These are phyloP conservation scores for Tokudaia tokunoshimensis DNA, from an alignment of 2,797 vertebrate genomes.

Conservation along the genomic window DNA sequence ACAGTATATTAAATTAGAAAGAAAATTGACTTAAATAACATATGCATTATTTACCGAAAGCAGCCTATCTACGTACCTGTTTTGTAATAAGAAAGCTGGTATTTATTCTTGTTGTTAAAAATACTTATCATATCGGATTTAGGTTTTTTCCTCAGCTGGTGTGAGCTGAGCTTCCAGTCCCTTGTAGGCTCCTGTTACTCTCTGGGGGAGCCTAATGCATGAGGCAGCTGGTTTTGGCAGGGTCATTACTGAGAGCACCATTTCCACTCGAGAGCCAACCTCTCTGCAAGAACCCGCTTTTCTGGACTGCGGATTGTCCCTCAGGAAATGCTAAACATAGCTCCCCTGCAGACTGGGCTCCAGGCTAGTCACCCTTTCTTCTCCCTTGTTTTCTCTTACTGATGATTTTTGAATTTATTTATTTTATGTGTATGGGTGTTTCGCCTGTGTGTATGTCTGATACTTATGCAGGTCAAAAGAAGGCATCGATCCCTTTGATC, in stretches of 20 bases:
- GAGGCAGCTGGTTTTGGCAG: slow-evolving; percentile 24
- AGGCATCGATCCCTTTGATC: neutral
- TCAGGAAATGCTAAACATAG: neutral
- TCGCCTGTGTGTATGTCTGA: neutral
- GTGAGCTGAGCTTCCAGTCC: neutral
- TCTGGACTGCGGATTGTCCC: neutral
- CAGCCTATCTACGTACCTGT: neutral
- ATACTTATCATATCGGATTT: neutral
- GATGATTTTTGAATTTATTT: neutral
- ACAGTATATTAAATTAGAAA: neutral
- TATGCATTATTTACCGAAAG: slow-evolving; percentile 23
- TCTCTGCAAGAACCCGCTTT: slow-evolving; percentile 21
- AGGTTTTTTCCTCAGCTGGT: neutral
- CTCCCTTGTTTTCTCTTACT: neutral
- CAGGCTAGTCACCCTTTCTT: neutral
- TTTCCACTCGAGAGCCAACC: neutral
- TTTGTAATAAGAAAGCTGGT: slow-evolving; percentile 21
- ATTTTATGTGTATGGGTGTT: too few relatives aligned
- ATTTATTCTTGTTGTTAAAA: slow-evolving; percentile 15
- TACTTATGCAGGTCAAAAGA: neutral
- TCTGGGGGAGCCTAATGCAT: slow-evolving; percentile 24
- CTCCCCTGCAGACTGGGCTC: neutral
- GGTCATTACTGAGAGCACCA: neutral
- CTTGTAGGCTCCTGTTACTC: neutral
- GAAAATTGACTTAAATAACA: neutral